These are phyloP conservation scores for Semotilus atromaculatus DNA, from an alignment of 2,797 vertebrate species.

Conservation along the genomic window DNA sequence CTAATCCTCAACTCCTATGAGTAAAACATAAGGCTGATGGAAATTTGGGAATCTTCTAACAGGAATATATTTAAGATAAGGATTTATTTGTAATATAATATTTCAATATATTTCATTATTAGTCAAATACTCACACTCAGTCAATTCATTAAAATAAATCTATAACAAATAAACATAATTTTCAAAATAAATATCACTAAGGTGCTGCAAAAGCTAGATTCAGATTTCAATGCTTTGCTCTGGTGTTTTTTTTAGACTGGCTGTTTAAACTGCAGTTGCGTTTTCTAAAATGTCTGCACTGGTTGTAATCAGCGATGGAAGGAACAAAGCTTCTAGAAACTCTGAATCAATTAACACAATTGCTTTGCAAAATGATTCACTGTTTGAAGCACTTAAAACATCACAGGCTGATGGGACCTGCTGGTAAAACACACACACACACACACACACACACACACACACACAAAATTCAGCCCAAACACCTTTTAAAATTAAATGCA, in stretches of 20 bases:
- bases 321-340: neutral
- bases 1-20: no score
- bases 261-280: neutral
- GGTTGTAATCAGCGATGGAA: neutral
- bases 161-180: neutral
- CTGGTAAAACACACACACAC: no score
- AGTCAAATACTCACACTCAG: neutral
- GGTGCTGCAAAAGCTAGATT: neutral
- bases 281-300: neutral
- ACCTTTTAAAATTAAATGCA: neutral
- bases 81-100: neutral
- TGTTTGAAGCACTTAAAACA: neutral
- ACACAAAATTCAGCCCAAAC: neutral
- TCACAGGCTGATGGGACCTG: neutral
- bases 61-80: neutral
- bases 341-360: neutral
- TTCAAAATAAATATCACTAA: neutral
- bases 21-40: neutral
- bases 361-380: neutral
- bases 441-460: no score
- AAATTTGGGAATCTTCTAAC: neutral
- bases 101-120: neutral
- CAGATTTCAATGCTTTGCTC: neutral
- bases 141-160: neutral
- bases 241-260: neutral